Evolutionary conservation across 2,888 invertebrate genomes (phyloP).

Genomic region (Synanthedon andrenaeformis): DNA sequence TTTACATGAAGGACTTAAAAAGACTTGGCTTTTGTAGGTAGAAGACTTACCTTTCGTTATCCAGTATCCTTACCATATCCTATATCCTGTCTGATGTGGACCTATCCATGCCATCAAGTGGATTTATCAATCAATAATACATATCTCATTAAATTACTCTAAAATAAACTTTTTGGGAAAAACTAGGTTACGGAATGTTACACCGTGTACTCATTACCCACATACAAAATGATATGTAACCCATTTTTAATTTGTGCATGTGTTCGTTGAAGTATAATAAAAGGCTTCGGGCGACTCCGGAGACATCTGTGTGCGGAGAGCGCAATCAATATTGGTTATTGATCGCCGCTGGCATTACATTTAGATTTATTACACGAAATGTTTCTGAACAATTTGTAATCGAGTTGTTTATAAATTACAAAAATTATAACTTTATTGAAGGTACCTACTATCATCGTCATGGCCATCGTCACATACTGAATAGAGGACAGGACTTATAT

Average conservation of each 20-base stretch:
- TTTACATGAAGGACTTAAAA: too few species aligned
- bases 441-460: not conserved
- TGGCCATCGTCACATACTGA: too few species aligned
- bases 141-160: not conserved
- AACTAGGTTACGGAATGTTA: not conserved
- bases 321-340: slow-evolving; percentile 28
- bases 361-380: slow-evolving; percentile 1
- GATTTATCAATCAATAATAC: too few species aligned
- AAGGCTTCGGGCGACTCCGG: slow-evolving; percentile 10
- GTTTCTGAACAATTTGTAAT: slow-evolving; percentile 1
- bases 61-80: too few species aligned
- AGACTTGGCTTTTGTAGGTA: too few species aligned
- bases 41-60: too few species aligned
- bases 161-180: not conserved
- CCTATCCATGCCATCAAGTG: too few species aligned
- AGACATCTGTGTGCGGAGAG: slow-evolving; percentile 21
- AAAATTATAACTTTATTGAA: too few species aligned
- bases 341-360: slow-evolving; percentile 20
- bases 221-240: not conserved
- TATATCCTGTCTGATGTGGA: too few species aligned
- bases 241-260: not conserved
- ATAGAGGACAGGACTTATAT: too few species aligned
- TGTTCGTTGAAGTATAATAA: not conserved
- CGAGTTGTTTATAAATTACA: too few species aligned
- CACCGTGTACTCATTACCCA: not conserved